Evolutionary conservation across 2,888 invertebrate genomes (phyloP).

Genomic region (Microctonus hyperodae): DNA sequence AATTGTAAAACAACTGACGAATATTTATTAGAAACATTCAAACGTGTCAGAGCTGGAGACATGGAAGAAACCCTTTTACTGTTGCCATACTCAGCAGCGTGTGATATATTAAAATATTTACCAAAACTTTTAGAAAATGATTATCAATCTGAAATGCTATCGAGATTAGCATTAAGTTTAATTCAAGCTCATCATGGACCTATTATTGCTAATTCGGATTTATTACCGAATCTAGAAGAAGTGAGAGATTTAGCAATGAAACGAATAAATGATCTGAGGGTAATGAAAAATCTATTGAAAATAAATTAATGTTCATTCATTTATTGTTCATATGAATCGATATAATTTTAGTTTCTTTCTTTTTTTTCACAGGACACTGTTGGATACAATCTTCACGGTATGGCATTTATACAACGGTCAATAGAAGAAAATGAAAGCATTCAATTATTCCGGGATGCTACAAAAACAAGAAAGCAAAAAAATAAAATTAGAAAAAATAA

Average conservation of each 20-base stretch:
- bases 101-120: constrained; percentile 78
- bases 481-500: constrained; percentile 71
- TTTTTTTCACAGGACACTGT: constrained; percentile 73
- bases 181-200: constrained; percentile 80
- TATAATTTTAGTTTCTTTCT: constrained; percentile 26
- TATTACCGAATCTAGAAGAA: constrained; percentile 73
- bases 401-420: constrained; percentile 78
- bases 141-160: constrained; percentile 78
- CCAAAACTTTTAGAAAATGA: constrained; percentile 73
- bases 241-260: constrained; percentile 69
- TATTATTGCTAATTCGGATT: constrained; percentile 74
- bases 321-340: constrained; percentile 1
- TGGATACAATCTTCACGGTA: constrained; percentile 85
- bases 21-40: constrained; percentile 82
- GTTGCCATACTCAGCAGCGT: constrained; percentile 83
- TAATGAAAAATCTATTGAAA: constrained; percentile 58
- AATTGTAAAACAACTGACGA: constrained; percentile 76
- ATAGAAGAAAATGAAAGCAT: constrained; percentile 79
- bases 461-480: constrained; percentile 69
- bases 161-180: constrained; percentile 79
- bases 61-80: constrained; percentile 88
- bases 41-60: constrained; percentile 84
- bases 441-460: constrained; percentile 80
- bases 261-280: constrained; percentile 70
- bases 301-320: constrained; percentile 16